A percentile compares a stretch with the other conserved stretches of the same genome.
Evolutionary conservation across 2,113 vertebrate species (phyloP).

Genomic region (Meleagris gallopavo): DNA sequence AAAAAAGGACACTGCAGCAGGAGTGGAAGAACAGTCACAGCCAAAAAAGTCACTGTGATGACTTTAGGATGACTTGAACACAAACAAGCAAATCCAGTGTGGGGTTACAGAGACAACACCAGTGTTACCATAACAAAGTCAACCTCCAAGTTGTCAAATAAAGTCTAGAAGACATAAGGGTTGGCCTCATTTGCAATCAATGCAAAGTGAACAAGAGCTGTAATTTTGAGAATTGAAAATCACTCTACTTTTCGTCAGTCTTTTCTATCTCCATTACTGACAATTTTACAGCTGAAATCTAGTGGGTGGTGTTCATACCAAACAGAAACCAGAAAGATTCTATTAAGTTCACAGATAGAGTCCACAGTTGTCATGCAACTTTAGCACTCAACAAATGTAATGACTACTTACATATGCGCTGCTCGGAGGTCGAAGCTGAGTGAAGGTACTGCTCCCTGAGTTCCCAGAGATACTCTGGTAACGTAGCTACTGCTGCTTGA

Average conservation of each 20-base stretch:
- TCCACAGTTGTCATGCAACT: neutral
- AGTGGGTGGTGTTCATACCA: neutral
- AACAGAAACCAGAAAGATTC: neutral
- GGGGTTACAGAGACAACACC: neutral
- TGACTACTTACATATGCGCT: neutral
- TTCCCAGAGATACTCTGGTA: neutral
- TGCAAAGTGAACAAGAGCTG: neutral
- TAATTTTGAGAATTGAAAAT: neutral
- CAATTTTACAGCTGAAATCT: neutral
- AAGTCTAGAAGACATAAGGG: neutral
- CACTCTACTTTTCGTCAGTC: neutral
- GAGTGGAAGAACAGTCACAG: conserved; percentile 4
- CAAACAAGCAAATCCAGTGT: neutral
- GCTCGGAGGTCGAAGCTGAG: neutral
- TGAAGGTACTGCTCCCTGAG: neutral
- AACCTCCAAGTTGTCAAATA: neutral
- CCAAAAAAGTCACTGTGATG: neutral
- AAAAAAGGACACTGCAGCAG: conserved; percentile 12
- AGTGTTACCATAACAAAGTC: neutral
- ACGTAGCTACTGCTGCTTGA: neutral
- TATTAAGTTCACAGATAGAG: neutral
- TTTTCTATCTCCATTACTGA: neutral
- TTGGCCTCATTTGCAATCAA: neutral
- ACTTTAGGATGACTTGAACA: conserved; percentile 6
- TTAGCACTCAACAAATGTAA: neutral